A percentile compares a stretch with the other conserved stretches of the same genome.
Conservation (phyloP, 2,113 vertebrate species). For the Callopanchax toddi region DNA sequence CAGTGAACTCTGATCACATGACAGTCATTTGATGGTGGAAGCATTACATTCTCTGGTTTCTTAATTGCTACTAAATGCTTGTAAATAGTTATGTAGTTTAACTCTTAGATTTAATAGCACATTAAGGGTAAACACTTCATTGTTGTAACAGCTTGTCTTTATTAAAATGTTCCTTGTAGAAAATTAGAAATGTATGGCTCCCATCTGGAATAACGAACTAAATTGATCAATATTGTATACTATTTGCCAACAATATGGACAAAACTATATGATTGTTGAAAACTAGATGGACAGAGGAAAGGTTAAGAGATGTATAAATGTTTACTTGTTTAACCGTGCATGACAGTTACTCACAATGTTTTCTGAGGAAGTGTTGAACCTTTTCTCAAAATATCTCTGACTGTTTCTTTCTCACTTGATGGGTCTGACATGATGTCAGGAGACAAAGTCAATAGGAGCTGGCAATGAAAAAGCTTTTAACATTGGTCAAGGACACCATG, state of each 20-base stretch:
- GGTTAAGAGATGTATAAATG: too few species aligned
- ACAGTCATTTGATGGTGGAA: not conserved
- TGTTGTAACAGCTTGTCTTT: too few species aligned
- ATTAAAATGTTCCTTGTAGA: too few species aligned
- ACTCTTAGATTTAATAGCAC: too few species aligned
- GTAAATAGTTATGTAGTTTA: not conserved
- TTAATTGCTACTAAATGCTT: too few species aligned
- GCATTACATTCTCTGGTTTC: too few species aligned
- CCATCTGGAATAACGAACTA: too few species aligned
- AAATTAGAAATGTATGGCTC: too few species aligned
- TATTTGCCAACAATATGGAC: not conserved
- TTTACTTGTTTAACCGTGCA: slow-evolving; percentile 8
- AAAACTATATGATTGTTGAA: too few species aligned
- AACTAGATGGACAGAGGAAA: too few species aligned
- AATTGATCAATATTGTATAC: too few species aligned
- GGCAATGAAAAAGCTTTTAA: slow-evolving; percentile 4
- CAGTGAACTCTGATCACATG: slow-evolving; percentile 1
- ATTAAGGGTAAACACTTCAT: too few species aligned
- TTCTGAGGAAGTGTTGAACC: slow-evolving; percentile 11
- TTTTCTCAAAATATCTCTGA: slow-evolving; percentile 1
- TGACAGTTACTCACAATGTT: slow-evolving; percentile 7
- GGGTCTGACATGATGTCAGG: slow-evolving; percentile 8
- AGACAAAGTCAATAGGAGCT: slow-evolving; percentile 15
- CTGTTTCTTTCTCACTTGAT: slow-evolving; percentile 2
- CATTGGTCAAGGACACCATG: not conserved